Base-by-base conservation (phyloP, 2,888 invertebrate genomes). In the Abrostola tripartita region DNA sequence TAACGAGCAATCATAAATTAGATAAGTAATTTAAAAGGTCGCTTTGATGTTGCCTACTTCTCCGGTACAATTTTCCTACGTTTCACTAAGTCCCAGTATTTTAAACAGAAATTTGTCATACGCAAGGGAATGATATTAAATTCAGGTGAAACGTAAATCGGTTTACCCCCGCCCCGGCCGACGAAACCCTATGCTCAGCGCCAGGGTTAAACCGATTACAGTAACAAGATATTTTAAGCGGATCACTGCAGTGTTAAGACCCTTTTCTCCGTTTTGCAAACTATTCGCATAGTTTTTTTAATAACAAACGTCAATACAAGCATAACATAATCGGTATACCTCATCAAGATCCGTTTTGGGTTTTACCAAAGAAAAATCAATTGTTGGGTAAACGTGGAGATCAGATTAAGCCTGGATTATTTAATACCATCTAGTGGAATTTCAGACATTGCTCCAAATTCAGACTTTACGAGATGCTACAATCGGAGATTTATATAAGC, bases 191-290 rank as follows among this genome's bases (percentile, higher is more conserved):
- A 79, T 74, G 82, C 85, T 82, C 81, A 82, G 85, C 77, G 74
- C 81, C 79, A 81, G 83, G 86, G 88, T 82, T 91, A 90, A 92
- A 90, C 90, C 90, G 89, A 91, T 93, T 92, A 92, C 88, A 78
- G 88, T 90, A 92, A 90, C 90, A 88, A 89, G 90, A 92, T 92
- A 91, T 90, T 91, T 90, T 89, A 87, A 91, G 88, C 87, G 87
- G 86, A 85, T 90, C 84, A 81, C 68, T 81, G 78, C 76, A 78
- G 76, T 80, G 78, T 81, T 79, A 67, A 79, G 75, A 78, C 74
- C 66, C 65, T 78, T 81, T 81, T 71, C 76, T 81, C 73, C 65
- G 73, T 78, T 83, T 76, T 62, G 60, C 41, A 55, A 76, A 72
- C 52, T 65, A 71, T 68, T 65, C 41, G 57, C 24, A 61, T 60